phyloP scores from a whole-genome alignment of 2,113 vertebrate genomes.

The Vulpes vulpes region DNA sequence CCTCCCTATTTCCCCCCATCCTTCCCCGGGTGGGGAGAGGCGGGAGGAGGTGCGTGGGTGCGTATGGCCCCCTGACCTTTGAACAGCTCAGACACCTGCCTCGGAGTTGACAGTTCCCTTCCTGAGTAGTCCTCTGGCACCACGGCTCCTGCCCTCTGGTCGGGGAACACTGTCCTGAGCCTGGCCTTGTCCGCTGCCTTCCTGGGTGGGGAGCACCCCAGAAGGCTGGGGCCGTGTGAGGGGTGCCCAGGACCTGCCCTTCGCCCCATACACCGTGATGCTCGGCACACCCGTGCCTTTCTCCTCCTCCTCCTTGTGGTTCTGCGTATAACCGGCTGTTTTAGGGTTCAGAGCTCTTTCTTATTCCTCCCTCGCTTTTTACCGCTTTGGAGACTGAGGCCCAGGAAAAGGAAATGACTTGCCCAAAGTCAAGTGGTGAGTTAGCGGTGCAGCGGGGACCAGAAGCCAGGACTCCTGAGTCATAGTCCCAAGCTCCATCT shows the following conservation, averaged over 20 bases:
- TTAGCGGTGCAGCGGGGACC: background rate
- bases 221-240: background rate
- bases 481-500: background rate
- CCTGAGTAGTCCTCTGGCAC: conserved; percentile 67
- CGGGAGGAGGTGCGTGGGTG: background rate
- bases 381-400: background rate
- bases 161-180: background rate
- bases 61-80: rapidly evolving
- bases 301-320: background rate
- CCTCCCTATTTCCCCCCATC: background rate
- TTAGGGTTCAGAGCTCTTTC: background rate
- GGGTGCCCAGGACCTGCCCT: background rate
- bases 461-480: background rate
- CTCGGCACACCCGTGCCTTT: background rate
- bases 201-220: background rate
- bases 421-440: background rate
- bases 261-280: too few species aligned
- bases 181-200: background rate
- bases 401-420: background rate
- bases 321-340: background rate
- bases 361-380: background rate
- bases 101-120: conserved; percentile 73
- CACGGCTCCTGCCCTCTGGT: background rate
- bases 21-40: background rate
- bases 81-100: conserved; percentile 34